These are phyloP conservation scores for Otus sunia DNA, from an alignment of 2,113 vertebrate genomes.

Conservation along the genomic window DNA sequence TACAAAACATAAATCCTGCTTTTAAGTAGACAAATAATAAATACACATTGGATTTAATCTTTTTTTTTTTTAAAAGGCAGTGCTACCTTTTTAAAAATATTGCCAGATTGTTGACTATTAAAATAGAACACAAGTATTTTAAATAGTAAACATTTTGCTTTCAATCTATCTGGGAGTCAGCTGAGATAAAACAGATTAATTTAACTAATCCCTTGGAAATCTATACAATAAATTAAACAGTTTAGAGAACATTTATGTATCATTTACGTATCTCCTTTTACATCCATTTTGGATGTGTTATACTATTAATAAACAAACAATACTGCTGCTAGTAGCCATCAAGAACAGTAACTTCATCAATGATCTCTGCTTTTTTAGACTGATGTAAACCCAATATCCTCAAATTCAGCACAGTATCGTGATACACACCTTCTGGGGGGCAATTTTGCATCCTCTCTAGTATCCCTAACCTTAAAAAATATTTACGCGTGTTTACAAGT, in stretches of 20 bases:
- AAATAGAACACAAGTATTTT: background rate
- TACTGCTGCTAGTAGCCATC: background rate
- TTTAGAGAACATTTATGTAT: background rate
- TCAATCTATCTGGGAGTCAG: background rate
- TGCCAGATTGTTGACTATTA: background rate
- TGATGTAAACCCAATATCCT: background rate
- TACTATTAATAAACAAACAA: background rate
- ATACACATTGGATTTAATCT: background rate
- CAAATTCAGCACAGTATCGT: background rate
- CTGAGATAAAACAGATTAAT: background rate
- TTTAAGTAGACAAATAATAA: background rate
- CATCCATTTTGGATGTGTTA: background rate
- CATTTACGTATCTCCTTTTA: background rate
- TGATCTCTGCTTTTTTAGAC: background rate
- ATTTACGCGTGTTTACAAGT: background rate
- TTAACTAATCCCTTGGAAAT: background rate
- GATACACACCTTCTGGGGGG: background rate
- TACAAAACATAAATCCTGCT: background rate
- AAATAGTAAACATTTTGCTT: background rate
- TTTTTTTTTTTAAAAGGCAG: background rate
- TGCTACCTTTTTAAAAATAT: background rate
- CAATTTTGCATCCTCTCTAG: background rate
- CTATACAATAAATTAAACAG: background rate
- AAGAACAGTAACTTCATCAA: background rate
- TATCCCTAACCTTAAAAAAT: background rate